Base-by-base conservation (phyloP, 2,797 vertebrate genomes). In the Sebastes iracundus region DNA sequence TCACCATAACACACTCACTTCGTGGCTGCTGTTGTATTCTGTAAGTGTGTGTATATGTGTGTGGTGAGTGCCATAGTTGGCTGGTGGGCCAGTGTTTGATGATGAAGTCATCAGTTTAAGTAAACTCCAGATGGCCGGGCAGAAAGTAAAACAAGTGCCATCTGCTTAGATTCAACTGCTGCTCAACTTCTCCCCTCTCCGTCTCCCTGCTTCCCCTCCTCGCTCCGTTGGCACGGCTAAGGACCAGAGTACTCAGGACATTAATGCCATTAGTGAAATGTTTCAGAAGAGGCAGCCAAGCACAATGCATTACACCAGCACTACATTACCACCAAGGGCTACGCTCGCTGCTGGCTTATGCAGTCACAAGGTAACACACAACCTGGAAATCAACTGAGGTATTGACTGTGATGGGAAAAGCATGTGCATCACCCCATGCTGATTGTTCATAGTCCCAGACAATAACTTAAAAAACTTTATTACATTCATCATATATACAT, bases 41-140 rank as follows among this genome's bases (percentile, higher is more conserved):
- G 67, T 89, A 83, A 88, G 85, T 91, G 90, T 85, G 86, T 90
- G 88, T 90, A 80, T 90, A 85, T 75, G 83, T 89, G 89, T 88
- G 87, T 87, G 85, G 72, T 88, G 93, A 92, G 93, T 94, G 91
- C 94, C 91, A 92, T 91, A 92, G 94, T 92, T 94, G 94, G 93
- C 92, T 90, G 83, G 84, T 93, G 91, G 89, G 87, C 87, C 89
- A 67, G 90, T 94, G 95, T 95, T 95, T 95, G 93, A 95, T 94
- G 95, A 95, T 96, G 95, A 96, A 95, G 95, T 95, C 96, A 96
- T 95, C 93, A 93, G 94, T 96, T 96, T 95, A 95, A 95, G 95
- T 95, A 94, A 95, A 95, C 92, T 96, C 94, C 95, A 96, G 95
- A 95, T 96, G 96, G 95, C 90, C 91, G 73, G 85, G 91, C 93